phyloP scores from a whole-genome alignment of 37 sponge, comb jelly and placozoan genomes.

The Diacarnus erythraeanus region DNA sequence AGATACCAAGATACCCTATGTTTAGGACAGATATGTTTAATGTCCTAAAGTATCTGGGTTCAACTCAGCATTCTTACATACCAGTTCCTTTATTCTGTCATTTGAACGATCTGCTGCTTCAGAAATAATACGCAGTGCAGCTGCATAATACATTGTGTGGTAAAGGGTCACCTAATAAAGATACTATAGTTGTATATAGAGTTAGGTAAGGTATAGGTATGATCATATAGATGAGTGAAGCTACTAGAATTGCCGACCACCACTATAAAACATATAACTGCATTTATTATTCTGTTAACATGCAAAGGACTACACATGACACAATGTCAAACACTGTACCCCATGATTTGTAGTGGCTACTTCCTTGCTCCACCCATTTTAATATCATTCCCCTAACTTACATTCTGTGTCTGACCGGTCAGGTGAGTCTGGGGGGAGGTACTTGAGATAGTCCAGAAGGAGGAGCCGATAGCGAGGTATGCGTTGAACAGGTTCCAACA shows the following conservation, averaged over 20 bases:
- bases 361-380: background rate
- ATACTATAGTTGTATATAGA: background rate
- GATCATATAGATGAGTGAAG: background rate
- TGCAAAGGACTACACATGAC: background rate
- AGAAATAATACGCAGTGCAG: slow-evolving; percentile 78
- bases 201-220: background rate
- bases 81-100: slow-evolving; percentile 84
- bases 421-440: slow-evolving; percentile 69
- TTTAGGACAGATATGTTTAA: too few species aligned
- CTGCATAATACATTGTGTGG: slow-evolving; percentile 13
- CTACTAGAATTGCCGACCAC: too few species aligned
- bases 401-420: slow-evolving; percentile 61
- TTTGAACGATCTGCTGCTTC: slow-evolving; percentile 89
- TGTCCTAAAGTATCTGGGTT: background rate
- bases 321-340: background rate
- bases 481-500: slow-evolving; percentile 89
- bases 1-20: too few species aligned
- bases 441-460: slow-evolving; percentile 70
- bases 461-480: slow-evolving; percentile 85
- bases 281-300: background rate
- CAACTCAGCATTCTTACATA: slow-evolving; percentile 11
- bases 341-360: too few species aligned
- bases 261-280: too few species aligned
- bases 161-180: background rate
- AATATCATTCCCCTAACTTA: slow-evolving; percentile 1